A percentile compares a stretch with the other conserved stretches of the same genome.
phyloP scores from a whole-genome alignment of 2,797 vertebrate genomes.

The Crenichthys baileyi region DNA sequence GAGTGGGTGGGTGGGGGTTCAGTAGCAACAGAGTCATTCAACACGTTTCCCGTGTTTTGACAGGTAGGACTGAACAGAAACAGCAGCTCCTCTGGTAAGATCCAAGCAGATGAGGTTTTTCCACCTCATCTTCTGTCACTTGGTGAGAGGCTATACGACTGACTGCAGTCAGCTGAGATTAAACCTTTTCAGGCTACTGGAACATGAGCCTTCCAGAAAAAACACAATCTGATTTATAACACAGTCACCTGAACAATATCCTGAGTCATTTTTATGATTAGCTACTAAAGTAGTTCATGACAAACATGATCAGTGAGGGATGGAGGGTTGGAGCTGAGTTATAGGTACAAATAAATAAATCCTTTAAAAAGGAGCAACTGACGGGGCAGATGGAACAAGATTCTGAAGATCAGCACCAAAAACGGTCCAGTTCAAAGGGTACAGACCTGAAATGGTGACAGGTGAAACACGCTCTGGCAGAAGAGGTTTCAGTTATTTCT shows the following conservation, averaged over 20 bases:
- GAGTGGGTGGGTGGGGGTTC: neutral
- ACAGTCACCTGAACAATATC: neutral
- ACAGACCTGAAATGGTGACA: neutral
- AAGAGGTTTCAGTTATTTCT: too few relatives aligned
- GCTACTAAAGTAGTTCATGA: too few relatives aligned
- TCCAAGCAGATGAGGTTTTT: neutral
- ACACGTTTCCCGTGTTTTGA: slow-evolving; percentile 67
- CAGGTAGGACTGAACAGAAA: slow-evolving; percentile 63
- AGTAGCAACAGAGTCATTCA: slow-evolving; percentile 26
- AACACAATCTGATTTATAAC: neutral
- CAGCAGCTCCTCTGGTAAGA: neutral
- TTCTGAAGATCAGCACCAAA: neutral
- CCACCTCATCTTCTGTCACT: neutral
- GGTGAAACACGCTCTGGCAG: too few relatives aligned
- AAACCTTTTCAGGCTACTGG: neutral
- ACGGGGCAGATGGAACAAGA: neutral
- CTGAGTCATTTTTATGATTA: too few relatives aligned
- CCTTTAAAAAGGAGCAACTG: too few relatives aligned
- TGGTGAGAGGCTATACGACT: neutral
- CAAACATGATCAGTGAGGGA: too few relatives aligned
- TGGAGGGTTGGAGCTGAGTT: too few relatives aligned
- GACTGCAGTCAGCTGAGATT: neutral
- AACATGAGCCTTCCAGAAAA: neutral
- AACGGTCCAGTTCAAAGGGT: neutral
- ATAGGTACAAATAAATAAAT: too few relatives aligned